Evolutionary conservation across 2,797 vertebrate genomes (phyloP).

Genomic region (Bradypodion ventrale): DNA sequence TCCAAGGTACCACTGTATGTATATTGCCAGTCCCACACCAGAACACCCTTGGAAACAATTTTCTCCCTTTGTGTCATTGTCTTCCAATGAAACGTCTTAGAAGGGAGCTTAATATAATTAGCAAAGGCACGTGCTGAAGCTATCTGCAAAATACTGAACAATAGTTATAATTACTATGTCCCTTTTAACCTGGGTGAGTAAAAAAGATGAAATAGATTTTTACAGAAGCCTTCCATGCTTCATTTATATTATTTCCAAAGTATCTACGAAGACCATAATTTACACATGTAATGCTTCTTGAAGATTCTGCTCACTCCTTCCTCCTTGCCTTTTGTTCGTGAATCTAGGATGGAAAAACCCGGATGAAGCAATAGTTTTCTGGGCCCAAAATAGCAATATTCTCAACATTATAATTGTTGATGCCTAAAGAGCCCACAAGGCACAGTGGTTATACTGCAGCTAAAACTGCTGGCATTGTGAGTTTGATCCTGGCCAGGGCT

Average conservation of each 20-base stretch:
- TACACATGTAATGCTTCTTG: slow-evolving; percentile 22
- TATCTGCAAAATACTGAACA: neutral
- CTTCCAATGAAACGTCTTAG: neutral
- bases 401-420: slow-evolving; percentile 22
- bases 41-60: neutral
- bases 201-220: neutral
- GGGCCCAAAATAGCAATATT: slow-evolving; percentile 25
- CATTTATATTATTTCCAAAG: neutral
- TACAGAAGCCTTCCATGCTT: neutral
- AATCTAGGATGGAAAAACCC: slow-evolving; percentile 43
- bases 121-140: neutral
- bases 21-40: neutral
- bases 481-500: no score
- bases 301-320: neutral
- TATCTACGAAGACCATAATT: neutral
- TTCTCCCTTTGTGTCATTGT: neutral
- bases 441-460: no score
- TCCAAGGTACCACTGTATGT: no score
- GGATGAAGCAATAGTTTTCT: slow-evolving; percentile 21
- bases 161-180: neutral
- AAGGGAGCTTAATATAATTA: slow-evolving; percentile 10
- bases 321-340: neutral
- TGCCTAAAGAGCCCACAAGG: no score
- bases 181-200: slow-evolving; percentile 1
- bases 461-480: no score